A percentile compares a stretch with the other conserved stretches of the same genome.
These are phyloP conservation scores for Ormyrus pomaceus DNA, from an alignment of 2,888 invertebrate genomes.

Conservation along the genomic window DNA sequence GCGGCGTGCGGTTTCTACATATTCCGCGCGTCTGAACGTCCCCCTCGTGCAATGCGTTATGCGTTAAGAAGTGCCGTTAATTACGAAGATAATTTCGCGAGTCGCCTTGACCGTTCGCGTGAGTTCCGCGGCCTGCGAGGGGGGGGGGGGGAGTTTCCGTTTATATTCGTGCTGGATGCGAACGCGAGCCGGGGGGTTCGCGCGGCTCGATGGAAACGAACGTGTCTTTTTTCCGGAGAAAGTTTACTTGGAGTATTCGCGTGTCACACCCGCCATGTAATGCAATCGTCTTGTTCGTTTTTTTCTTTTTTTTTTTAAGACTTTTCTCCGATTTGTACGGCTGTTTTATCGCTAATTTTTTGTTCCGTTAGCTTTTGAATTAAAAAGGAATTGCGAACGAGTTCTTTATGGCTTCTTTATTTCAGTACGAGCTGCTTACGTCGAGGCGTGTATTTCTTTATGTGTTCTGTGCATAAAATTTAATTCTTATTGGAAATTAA, in stretches of 20 bases:
- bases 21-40: conserved; percentile 66
- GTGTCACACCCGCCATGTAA: conserved; percentile 13
- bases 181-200: not conserved
- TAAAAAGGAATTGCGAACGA: too few species aligned
- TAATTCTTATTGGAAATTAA: too few species aligned
- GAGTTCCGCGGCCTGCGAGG: conserved; percentile 15
- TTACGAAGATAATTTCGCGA: conserved; percentile 74
- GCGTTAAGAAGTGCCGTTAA: conserved; percentile 75
- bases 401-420: too few species aligned
- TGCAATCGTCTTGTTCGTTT: not conserved
- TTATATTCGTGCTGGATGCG: conserved; percentile 16
- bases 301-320: too few species aligned
- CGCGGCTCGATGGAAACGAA: not conserved
- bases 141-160: not conserved
- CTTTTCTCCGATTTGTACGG: too few species aligned
- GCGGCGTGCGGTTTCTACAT: conserved; percentile 2
- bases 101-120: conserved; percentile 43
- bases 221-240: conserved; percentile 8
- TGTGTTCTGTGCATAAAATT: too few species aligned
- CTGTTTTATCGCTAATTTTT: not conserved
- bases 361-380: not conserved
- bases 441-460: too few species aligned
- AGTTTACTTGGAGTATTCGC: not conserved
- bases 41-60: conserved; percentile 74
- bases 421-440: too few species aligned